Percentiles rank a stretch among this genome's conserved stretches.
Evolutionary conservation across 2,113 vertebrate genomes (phyloP).

Genomic region (Cyprinodon tularosa): DNA sequence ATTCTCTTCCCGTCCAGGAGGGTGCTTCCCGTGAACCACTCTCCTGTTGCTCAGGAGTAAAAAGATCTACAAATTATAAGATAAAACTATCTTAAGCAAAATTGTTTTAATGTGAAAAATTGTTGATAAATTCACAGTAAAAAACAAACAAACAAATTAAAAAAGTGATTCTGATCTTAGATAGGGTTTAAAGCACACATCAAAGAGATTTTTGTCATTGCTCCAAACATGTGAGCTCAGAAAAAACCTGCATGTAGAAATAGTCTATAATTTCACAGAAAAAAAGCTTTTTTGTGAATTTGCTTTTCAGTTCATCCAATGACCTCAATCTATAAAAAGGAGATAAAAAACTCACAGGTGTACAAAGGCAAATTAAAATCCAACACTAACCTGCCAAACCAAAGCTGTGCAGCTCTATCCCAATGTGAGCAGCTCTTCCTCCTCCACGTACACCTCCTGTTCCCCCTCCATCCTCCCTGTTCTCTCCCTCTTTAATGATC

Average conservation of each 20-base stretch:
- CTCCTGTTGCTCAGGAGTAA: too few species aligned
- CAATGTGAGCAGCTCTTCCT: conserved; percentile 19
- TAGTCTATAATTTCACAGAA: not conserved
- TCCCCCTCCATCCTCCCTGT: not conserved
- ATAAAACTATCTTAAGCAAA: too few species aligned
- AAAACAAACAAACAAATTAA: not conserved
- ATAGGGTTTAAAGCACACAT: not conserved
- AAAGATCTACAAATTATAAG: too few species aligned
- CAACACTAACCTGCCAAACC: conserved; percentile 37
- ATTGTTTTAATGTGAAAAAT: too few species aligned
- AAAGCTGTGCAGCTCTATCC: conserved; percentile 13
- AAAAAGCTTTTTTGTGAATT: not conserved
- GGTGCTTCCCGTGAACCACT: too few species aligned
- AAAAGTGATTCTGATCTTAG: not conserved
- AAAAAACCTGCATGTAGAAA: not conserved
- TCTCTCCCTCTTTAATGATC: conserved; percentile 43
- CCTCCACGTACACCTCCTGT: conserved; percentile 29
- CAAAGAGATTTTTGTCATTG: not conserved
- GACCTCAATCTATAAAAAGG: not conserved
- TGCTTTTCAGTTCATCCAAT: not conserved
- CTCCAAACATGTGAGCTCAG: not conserved
- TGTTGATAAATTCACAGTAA: too few species aligned
- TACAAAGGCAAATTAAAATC: not conserved
- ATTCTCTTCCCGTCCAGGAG: too few species aligned
- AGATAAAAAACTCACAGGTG: not conserved